Conservation (phyloP, 2,888 invertebrate species). For the Psylliodes chrysocephalus region DNA sequence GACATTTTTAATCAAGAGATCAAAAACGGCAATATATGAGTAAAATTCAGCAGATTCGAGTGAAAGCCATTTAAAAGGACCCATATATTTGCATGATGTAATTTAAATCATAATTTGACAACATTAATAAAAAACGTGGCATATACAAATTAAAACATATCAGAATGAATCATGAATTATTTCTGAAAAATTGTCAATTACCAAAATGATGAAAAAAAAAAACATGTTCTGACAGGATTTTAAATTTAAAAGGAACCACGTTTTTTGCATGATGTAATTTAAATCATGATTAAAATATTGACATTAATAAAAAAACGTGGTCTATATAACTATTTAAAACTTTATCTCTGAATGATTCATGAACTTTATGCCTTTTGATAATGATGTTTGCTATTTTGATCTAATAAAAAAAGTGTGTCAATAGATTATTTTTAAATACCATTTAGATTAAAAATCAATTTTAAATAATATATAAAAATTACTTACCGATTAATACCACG, state of each 20-base stretch:
- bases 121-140: too few species aligned
- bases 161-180: too few species aligned
- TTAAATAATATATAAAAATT: background rate
- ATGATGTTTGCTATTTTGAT: background rate
- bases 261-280: too few species aligned
- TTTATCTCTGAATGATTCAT: slow-evolving; percentile 2
- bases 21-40: too few species aligned
- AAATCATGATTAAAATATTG: too few species aligned
- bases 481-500: slow-evolving; percentile 76
- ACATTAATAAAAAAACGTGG: slow-evolving; percentile 17
- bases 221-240: too few species aligned
- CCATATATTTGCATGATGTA: slow-evolving; percentile 4
- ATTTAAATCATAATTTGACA: slow-evolving; percentile 1
- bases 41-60: too few species aligned
- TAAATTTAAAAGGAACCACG: too few species aligned
- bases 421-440: background rate
- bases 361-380: background rate
- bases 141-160: too few species aligned
- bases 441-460: background rate
- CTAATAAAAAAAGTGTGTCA: slow-evolving; percentile 8
- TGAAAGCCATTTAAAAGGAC: background rate
- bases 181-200: too few species aligned
- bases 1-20: too few species aligned
- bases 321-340: background rate
- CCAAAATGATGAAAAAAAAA: too few species aligned